phyloP scores from a whole-genome alignment of 2,113 vertebrate species.

The Rattus rattus region DNA sequence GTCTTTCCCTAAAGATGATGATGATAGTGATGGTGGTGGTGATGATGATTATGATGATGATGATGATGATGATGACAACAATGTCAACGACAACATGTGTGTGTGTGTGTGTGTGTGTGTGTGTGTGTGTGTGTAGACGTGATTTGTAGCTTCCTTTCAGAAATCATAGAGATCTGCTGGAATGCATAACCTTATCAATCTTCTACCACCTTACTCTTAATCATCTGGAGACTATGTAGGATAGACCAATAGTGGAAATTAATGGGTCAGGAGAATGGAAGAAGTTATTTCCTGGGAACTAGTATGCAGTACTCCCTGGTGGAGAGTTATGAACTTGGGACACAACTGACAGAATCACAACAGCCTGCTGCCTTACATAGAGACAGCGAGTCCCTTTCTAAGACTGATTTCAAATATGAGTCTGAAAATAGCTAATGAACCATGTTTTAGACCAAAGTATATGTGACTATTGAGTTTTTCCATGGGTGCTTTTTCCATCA shows the following conservation, averaged over 20 bases:
- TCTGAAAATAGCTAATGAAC: not conserved
- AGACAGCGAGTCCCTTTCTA: not conserved
- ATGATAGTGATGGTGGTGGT: too few species aligned
- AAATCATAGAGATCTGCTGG: not conserved
- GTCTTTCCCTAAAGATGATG: not conserved
- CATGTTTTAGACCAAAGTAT: not conserved
- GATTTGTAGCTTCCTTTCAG: not conserved
- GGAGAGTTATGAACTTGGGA: not conserved
- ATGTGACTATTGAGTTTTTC: not conserved
- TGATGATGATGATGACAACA: too few species aligned
- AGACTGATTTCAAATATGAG: not conserved
- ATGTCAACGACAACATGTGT: not conserved
- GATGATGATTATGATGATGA: too few species aligned
- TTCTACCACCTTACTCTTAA: not conserved
- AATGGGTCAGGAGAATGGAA: not conserved
- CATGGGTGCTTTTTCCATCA: not conserved
- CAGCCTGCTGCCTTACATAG: not conserved
- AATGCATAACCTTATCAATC: not conserved
- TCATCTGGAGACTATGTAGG: not conserved
- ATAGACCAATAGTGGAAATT: not conserved
- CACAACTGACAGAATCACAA: not conserved
- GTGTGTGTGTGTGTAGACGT: not conserved
- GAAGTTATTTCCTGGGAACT: not conserved
- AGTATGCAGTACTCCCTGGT: not conserved
- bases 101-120: not conserved